These are phyloP conservation scores for Physeter macrocephalus DNA, from an alignment of 2,113 vertebrate genomes.

Conservation along the genomic window DNA sequence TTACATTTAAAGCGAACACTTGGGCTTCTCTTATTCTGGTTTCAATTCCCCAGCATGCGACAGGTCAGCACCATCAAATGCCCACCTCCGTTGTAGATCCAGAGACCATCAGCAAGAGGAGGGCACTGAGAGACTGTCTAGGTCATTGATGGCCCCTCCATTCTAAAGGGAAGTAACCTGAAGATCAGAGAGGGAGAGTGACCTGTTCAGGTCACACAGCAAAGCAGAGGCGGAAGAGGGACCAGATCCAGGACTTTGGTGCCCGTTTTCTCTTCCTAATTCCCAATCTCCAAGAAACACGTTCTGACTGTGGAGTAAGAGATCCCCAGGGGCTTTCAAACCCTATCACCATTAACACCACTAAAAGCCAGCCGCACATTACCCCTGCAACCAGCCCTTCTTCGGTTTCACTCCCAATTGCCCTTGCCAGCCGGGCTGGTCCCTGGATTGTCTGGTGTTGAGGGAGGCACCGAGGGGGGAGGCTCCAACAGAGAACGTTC, in stretches of 20 bases:
- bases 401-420: background rate
- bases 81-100: accelerated
- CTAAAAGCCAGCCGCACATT: background rate
- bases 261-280: background rate
- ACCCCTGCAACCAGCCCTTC: background rate
- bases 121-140: background rate
- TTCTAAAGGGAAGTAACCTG: background rate
- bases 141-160: background rate
- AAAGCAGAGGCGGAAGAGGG: too few species aligned
- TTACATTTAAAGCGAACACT: background rate
- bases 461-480: accelerated
- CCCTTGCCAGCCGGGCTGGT: background rate
- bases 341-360: background rate
- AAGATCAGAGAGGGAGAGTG: background rate
- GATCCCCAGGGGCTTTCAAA: background rate
- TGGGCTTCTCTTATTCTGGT: background rate
- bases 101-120: background rate
- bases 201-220: background rate
- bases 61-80: background rate
- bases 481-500: background rate
- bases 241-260: background rate
- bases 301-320: background rate
- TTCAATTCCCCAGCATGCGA: background rate
- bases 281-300: background rate
- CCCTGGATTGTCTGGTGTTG: background rate